Percentiles rank a stretch among this genome's conserved stretches.
These are phyloP conservation scores for Cottus gobio DNA, from an alignment of 2,113 vertebrate species.

Conservation along the genomic window DNA sequence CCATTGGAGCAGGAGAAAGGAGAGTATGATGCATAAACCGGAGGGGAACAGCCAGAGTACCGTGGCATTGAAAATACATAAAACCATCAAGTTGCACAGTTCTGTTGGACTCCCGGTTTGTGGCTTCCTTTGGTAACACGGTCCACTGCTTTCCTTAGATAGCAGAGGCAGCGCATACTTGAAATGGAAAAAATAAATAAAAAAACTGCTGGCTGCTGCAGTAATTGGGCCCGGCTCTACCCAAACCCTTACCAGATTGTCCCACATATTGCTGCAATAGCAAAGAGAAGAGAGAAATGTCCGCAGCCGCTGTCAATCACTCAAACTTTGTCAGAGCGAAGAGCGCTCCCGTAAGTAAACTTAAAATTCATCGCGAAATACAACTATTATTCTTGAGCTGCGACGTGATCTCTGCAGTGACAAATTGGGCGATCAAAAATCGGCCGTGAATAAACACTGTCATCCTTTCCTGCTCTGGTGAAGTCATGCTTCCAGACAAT, in stretches of 20 bases:
- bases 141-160: constrained; percentile 39
- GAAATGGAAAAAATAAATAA: constrained; percentile 17
- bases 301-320: constrained; percentile 44
- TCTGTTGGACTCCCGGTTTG: constrained; percentile 39
- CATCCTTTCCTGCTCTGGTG: constrained; percentile 60
- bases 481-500: constrained; percentile 67
- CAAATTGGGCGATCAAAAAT: constrained; percentile 65
- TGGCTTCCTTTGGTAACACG: constrained; percentile 50
- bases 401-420: constrained; percentile 49
- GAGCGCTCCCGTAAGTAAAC: constrained; percentile 15
- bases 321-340: constrained; percentile 21
- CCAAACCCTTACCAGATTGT: constrained; percentile 19
- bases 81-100: constrained; percentile 50
- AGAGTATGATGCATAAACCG: constrained; percentile 38
- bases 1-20: constrained; percentile 40
- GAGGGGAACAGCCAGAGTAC: constrained; percentile 40
- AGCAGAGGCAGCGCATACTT: constrained; percentile 36
- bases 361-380: constrained; percentile 36
- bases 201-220: constrained; percentile 23
- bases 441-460: constrained; percentile 62
- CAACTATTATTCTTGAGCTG: constrained; percentile 6
- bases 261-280: constrained; percentile 6
- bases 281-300: constrained; percentile 38
- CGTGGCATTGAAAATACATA: constrained; percentile 36
- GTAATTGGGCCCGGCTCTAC: constrained; percentile 29